A percentile compares a stretch with the other conserved stretches of the same genome.
Evolutionary conservation across 2,888 invertebrate genomes (phyloP).

Genomic region (Phymatocera aterrima): DNA sequence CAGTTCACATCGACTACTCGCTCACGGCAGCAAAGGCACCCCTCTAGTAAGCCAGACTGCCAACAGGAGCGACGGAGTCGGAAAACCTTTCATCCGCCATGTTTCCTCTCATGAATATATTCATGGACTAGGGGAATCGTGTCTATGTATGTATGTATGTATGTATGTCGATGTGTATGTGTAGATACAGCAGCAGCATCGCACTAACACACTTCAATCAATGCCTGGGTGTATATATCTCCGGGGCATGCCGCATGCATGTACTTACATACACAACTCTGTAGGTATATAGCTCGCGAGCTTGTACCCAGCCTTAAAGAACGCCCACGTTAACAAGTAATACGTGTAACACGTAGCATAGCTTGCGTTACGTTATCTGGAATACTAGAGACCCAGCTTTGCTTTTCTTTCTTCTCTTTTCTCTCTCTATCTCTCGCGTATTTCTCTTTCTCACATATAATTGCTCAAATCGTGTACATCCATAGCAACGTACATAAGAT

Average conservation of each 20-base stretch:
- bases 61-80: slow-evolving; percentile 27
- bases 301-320: background rate
- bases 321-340: slow-evolving; percentile 39
- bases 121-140: slow-evolving; percentile 52
- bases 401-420: background rate
- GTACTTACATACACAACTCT: background rate
- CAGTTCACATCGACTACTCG: background rate
- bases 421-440: background rate
- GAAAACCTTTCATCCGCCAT: slow-evolving; percentile 54
- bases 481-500: too few species aligned
- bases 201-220: background rate
- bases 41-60: background rate
- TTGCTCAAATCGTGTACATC: background rate
- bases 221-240: too few species aligned
- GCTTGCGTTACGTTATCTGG: background rate
- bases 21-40: background rate
- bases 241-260: background rate
- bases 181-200: background rate
- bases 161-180: slow-evolving; percentile 45
- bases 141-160: slow-evolving; percentile 44
- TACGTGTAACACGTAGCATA: slow-evolving; percentile 32
- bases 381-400: background rate
- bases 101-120: slow-evolving; percentile 63
- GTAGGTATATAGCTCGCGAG: background rate
- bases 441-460: too few species aligned